A percentile compares a stretch with the other conserved stretches of the same genome.
These are phyloP conservation scores for Papilio aristodemus DNA, from an alignment of 1,140 invertebrate genomes.

Conservation along the genomic window DNA sequence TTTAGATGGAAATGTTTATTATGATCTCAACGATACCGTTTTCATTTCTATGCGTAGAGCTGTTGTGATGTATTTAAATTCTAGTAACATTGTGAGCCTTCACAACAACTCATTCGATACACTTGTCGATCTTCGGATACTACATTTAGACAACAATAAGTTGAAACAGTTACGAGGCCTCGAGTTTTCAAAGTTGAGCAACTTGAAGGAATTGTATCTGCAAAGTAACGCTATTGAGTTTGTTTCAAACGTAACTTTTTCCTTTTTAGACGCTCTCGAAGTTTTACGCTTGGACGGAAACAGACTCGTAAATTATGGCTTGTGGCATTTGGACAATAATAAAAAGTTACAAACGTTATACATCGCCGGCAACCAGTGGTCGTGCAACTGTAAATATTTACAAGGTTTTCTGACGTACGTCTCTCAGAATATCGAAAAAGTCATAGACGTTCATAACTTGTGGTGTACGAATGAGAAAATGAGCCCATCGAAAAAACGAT, in stretches of 20 bases:
- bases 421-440: conserved; percentile 85
- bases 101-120: conserved; percentile 94
- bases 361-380: conserved; percentile 91
- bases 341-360: conserved; percentile 79
- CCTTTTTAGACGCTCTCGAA: conserved; percentile 87
- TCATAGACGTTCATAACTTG: conserved; percentile 84
- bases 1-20: conserved; percentile 89
- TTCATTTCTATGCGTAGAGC: conserved; percentile 93
- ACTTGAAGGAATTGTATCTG: conserved; percentile 91
- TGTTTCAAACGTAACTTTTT: conserved; percentile 90
- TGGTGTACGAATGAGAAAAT: conserved; percentile 84
- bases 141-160: conserved; percentile 93
- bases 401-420: conserved; percentile 88
- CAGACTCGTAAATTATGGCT: conserved; percentile 86
- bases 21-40: conserved; percentile 88
- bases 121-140: conserved; percentile 86
- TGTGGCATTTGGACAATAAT: conserved; percentile 89
- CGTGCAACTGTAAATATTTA: conserved; percentile 92
- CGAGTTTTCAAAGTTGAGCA: conserved; percentile 90
- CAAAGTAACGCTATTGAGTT: conserved; percentile 90
- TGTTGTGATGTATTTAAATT: conserved; percentile 90
- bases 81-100: conserved; percentile 88
- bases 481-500: conserved; percentile 83
- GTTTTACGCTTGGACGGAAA: conserved; percentile 92
- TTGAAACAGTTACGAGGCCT: conserved; percentile 87